A percentile compares a stretch with the other conserved stretches of the same genome.
Evolutionary conservation across 2,113 vertebrate genomes (phyloP).

Genomic region (Prunella himalayana): DNA sequence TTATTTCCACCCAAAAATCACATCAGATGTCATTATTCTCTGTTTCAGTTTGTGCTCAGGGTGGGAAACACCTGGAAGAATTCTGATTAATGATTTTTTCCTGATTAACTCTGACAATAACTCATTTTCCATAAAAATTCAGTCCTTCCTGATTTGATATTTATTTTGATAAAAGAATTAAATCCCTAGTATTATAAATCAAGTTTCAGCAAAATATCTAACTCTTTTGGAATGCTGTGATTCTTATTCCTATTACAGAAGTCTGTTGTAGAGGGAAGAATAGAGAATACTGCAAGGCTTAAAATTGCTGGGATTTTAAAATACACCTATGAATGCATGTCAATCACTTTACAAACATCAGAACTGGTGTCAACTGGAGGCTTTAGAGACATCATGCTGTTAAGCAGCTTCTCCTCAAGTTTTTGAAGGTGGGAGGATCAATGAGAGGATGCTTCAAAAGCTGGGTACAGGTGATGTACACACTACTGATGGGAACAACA

Average conservation of each 20-base stretch:
- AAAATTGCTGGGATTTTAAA: neutral
- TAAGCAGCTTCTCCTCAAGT: neutral
- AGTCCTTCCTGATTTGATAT: neutral
- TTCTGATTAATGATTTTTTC: neutral
- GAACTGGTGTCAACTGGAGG: neutral
- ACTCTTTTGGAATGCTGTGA: neutral
- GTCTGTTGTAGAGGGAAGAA: neutral
- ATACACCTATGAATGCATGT: neutral
- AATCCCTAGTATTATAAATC: neutral
- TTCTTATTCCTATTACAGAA: neutral
- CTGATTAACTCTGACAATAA: neutral
- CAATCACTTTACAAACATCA: neutral
- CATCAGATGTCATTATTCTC: neutral
- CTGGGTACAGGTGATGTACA: neutral
- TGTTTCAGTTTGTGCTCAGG: neutral
- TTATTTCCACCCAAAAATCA: neutral
- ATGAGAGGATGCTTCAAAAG: slow-evolving; percentile 22
- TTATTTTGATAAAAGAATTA: neutral
- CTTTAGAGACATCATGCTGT: slow-evolving; percentile 14
- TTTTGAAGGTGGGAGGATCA: slow-evolving; percentile 17
- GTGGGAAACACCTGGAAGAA: neutral
- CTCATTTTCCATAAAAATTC: neutral
- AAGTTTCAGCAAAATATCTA: neutral
- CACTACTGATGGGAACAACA: neutral
- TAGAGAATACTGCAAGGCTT: neutral